Evolutionary conservation across 2,113 vertebrate genomes (phyloP).

Genomic region (Ochotona curzoniae): DNA sequence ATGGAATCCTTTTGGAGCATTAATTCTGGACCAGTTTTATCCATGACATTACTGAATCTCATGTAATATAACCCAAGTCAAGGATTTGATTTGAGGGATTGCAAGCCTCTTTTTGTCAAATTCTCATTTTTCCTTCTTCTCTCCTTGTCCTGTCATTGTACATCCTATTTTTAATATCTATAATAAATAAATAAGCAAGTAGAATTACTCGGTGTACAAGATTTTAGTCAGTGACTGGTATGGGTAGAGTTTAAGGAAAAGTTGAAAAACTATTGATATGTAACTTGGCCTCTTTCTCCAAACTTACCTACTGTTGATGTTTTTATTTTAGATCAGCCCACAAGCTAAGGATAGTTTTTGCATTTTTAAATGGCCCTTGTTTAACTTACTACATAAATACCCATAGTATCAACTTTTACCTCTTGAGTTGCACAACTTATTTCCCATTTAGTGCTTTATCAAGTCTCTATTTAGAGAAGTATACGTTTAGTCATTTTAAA

Average conservation of each 20-base stretch:
- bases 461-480: slow-evolving; percentile 17
- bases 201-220: not conserved
- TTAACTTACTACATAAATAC: too few relatives aligned
- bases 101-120: not conserved
- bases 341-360: too few relatives aligned
- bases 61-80: slow-evolving; percentile 11
- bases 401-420: not conserved
- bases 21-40: slow-evolving; percentile 29
- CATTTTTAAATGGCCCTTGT: too few relatives aligned
- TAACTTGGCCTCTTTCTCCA: too few relatives aligned
- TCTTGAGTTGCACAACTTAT: slow-evolving; percentile 30
- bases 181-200: not conserved
- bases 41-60: not conserved
- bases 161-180: not conserved
- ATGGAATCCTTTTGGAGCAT: slow-evolving; percentile 20
- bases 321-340: too few relatives aligned
- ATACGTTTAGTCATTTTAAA: slow-evolving; percentile 40
- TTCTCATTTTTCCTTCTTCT: not conserved
- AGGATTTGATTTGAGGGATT: slow-evolving; percentile 32
- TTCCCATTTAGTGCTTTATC: slow-evolving; percentile 33
- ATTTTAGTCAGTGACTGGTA: slow-evolving; percentile 27
- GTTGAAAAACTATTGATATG: too few relatives aligned
- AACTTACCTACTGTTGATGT: too few relatives aligned
- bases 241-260: too few relatives aligned
- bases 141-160: slow-evolving; percentile 5